Conservation (phyloP, 2,113 vertebrate genomes). For the Chrysochloris asiatica region DNA sequence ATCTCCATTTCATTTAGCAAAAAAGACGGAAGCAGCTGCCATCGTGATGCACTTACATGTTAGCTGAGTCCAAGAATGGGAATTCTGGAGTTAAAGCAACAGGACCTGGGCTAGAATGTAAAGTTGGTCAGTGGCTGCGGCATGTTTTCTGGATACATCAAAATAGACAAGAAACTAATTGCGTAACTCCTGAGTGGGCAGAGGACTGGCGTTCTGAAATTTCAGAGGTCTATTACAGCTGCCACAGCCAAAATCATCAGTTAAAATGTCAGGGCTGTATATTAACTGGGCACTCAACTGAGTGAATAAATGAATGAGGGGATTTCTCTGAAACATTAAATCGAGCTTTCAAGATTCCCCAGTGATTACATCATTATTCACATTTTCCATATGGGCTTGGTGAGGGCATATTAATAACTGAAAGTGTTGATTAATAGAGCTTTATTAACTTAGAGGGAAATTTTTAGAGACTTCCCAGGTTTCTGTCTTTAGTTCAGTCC, state of each 20-base stretch:
- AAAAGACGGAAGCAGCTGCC: not conserved
- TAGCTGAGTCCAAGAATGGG: not conserved
- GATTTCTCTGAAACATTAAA: constrained; percentile 58
- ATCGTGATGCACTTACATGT: not conserved
- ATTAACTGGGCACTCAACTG: constrained; percentile 33
- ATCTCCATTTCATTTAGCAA: constrained; percentile 40
- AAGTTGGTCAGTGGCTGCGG: not conserved
- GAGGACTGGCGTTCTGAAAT: constrained; percentile 29
- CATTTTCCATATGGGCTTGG: constrained; percentile 3
- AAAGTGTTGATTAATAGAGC: constrained; percentile 58
- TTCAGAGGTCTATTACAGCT: constrained; percentile 27
- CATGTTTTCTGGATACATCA: constrained; percentile 2
- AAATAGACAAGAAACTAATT: constrained; percentile 50
- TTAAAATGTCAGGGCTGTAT: constrained; percentile 50
- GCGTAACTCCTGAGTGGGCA: constrained; percentile 20
- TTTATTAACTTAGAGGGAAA: not conserved
- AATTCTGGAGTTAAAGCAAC: constrained; percentile 41
- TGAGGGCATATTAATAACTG: constrained; percentile 49
- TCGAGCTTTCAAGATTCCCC: constrained; percentile 64
- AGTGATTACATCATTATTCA: constrained; percentile 18
- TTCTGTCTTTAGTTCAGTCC: not conserved
- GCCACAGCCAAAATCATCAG: constrained; percentile 40
- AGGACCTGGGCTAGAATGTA: not conserved
- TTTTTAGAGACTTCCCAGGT: not conserved
- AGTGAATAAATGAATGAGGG: constrained; percentile 54